Base-by-base conservation (phyloP, 64 coral and sea anemone genomes). In the Astreopora myriophthalma region DNA sequence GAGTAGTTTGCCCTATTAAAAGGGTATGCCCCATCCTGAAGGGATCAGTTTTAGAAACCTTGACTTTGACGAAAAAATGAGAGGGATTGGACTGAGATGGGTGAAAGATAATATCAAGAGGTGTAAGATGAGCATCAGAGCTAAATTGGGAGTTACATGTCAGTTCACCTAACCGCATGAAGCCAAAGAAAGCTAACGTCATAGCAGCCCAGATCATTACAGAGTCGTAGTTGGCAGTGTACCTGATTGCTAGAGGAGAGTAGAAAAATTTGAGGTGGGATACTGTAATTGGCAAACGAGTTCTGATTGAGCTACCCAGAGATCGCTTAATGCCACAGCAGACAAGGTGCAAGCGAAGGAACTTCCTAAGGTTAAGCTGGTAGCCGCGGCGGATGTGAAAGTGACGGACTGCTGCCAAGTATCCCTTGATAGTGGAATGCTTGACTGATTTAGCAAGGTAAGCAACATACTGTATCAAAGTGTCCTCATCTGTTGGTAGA, bases 151-250 rank as follows among this genome's bases (percentile, higher is more conserved):
- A 78, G 35, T 93, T 93, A 25, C 92, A 89, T 28, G 76, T 94
- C 5, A 94, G 26, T 80, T 94, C 86, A 48, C 92, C 69, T 1
- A 89, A 34, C 2, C 86, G 39, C 0, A 93, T 0, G 37, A 94
- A 94, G 46, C 86, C 92, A 22, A 94, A 94, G 30, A 94, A 89
- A 6, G 86, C 86, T 13, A 89, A 16, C 0, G 38, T 88, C 85
- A 93, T 88, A 14, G 85, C 76, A 4, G 92, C 62, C 92, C 75
- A 93, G 2, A 93, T 48, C 85, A 93, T 87, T 5, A 93, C 8
- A 57, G 84, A 88, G 25, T 83, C 65, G 24, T 71, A 82, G 48
- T 79, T 57, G 0, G 28, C 1, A 8, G 85, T 88, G 4, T 37
- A 10, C 16, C 6, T 32, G 12, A 84, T 73, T 19, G 77, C 65